These are phyloP conservation scores for Petrolisthes cinctipes DNA, from an alignment of 2,888 invertebrate species.

Conservation along the genomic window DNA sequence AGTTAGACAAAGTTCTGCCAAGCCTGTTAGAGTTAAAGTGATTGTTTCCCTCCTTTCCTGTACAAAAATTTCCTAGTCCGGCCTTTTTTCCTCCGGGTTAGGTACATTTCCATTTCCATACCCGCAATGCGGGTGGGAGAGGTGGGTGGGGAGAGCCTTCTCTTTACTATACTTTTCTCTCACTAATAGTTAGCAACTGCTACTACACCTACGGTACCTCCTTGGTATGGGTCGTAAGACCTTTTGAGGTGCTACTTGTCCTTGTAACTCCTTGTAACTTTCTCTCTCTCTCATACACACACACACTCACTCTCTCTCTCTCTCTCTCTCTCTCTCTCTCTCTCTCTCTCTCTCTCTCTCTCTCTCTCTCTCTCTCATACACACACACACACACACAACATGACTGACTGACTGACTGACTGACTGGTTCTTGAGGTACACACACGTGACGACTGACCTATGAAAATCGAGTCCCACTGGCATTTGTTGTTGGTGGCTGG, in stretches of 20 bases:
- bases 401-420: not conserved
- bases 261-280: not conserved
- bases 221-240: too few relatives aligned
- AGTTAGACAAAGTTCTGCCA: too few relatives aligned
- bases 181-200: too few relatives aligned
- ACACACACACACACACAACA: not conserved
- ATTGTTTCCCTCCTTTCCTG: not conserved
- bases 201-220: too few relatives aligned
- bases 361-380: not conserved
- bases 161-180: too few relatives aligned
- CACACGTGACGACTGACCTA: not conserved
- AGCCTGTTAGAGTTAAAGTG: too few relatives aligned
- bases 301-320: not conserved
- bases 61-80: not conserved
- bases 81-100: not conserved
- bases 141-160: too few relatives aligned
- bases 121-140: too few relatives aligned
- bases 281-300: not conserved
- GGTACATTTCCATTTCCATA: not conserved
- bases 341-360: not conserved
- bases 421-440: not conserved
- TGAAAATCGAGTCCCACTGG: not conserved
- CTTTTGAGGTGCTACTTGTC: too few relatives aligned
- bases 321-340: not conserved
- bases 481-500: not conserved